Base-by-base conservation (phyloP, 2,113 vertebrate species). In the Leptosomus discolor region DNA sequence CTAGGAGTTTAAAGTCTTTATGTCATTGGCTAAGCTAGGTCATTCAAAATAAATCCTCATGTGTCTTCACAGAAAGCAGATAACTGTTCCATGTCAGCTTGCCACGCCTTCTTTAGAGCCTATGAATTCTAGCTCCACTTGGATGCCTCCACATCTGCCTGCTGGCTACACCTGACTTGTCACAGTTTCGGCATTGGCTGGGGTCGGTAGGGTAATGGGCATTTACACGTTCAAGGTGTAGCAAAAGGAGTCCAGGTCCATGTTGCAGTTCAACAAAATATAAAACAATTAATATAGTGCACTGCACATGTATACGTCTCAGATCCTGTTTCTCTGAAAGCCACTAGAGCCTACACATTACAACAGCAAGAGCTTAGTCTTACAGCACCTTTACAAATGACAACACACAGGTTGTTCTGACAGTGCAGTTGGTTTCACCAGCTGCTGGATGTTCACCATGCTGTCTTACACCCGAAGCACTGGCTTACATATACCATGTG, bases 131-230 rank as follows among this genome's bases (percentile, higher is more conserved):
- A 53, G 57, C 20, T 90, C 63, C 56, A 30, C 21, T 54, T 20
- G 36, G 22, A 10, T 10, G 2, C 67, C 29, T 68, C 43, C 21
- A 37, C 22, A 6, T 50, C n/a, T 43, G 20, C 32, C 46, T 48
- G 16, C 53, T 77, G 4, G 1, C 3, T 1, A 5, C 23, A 19
- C 23, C 32, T 41, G 43, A 17, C 0, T 0, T 12, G 8, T 53
- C 53, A 73, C 7, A 2, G 2, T n/a, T 69, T 26, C 32, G 45
- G 36, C 50, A 16, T 36, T 61, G 83, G 18, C 21, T 19, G 26
- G 51, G 29, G 21, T 60, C 68, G 67, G 0, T 6, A 23, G 29
- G 6, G 12, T 8, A 48, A 21, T 14, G 43, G 20, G 22, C 36
- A 43, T 50, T 82, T 37, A 32, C 32, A 24, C 11, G 30, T 37